Conservation (phyloP, 1,140 invertebrate genomes). For the Papilio polyxenes region DNA sequence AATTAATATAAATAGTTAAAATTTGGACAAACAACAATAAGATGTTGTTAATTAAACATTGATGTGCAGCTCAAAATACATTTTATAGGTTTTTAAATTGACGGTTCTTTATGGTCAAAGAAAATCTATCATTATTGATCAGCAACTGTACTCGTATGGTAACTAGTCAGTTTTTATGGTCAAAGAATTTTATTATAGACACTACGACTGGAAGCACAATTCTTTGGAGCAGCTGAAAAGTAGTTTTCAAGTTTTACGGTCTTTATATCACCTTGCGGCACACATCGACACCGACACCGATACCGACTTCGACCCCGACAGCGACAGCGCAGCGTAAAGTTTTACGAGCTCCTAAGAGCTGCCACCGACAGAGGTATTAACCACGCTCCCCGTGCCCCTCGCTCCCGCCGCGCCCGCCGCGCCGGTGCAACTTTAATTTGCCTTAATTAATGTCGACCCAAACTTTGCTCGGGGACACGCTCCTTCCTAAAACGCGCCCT, state of each 20-base stretch:
- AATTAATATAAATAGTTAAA: too few species aligned
- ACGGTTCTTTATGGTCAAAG: too few species aligned
- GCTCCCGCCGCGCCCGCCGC: background rate
- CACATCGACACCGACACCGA: background rate
- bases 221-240: background rate
- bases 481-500: background rate
- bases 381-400: background rate
- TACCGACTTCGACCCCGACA: background rate
- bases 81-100: too few species aligned
- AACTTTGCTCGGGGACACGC: background rate
- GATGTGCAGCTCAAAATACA: too few species aligned
- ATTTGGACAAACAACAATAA: too few species aligned
- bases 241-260: conserved; percentile 8
- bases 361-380: background rate
- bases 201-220: background rate
- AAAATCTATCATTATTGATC: too few species aligned
- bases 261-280: background rate
- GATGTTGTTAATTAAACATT: too few species aligned
- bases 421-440: conserved; percentile 9
- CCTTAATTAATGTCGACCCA: conserved; percentile 17
- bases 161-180: background rate
- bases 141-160: background rate
- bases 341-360: background rate
- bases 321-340: background rate
- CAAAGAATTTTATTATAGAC: conserved; percentile 15